Conservation (phyloP, 92 coral and sea anemone genomes). For the Porites divaricata region DNA sequence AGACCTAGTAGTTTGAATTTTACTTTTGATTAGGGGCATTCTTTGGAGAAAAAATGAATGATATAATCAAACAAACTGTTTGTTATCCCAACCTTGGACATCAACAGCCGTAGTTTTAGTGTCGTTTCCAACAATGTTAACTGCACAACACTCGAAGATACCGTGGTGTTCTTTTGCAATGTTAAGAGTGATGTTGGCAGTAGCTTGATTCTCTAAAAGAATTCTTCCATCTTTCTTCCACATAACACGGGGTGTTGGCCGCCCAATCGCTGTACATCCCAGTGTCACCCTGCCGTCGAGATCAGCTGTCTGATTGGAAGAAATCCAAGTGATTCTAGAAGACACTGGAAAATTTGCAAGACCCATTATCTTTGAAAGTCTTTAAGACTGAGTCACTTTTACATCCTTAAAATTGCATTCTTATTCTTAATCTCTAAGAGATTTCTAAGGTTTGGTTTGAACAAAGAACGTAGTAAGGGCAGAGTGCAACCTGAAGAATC, state of each 20-base stretch:
- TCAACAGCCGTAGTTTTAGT: constrained; percentile 53
- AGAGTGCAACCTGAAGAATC: too few species aligned
- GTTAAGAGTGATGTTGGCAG: constrained; percentile 57
- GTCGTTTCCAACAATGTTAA: constrained; percentile 67
- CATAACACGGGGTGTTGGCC: constrained; percentile 60
- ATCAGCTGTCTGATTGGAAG: constrained; percentile 51
- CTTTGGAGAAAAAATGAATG: too few species aligned
- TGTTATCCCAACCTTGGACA: constrained; percentile 62
- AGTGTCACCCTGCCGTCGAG: constrained; percentile 45
- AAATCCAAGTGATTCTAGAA: constrained; percentile 50
- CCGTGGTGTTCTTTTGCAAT: constrained; percentile 61
- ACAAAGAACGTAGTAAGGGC: not conserved
- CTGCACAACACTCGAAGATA: constrained; percentile 73
- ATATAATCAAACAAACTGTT: not conserved
- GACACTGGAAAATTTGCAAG: constrained; percentile 49
- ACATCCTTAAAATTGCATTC: too few species aligned
- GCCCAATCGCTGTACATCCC: constrained; percentile 59
- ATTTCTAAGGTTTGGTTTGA: not conserved
- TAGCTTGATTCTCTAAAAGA: constrained; percentile 37
- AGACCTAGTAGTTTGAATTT: too few species aligned
- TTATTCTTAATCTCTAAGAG: too few species aligned
- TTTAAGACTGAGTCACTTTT: too few species aligned
- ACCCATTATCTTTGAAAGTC: too few species aligned
- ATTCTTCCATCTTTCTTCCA: constrained; percentile 38
- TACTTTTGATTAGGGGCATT: too few species aligned